Evolutionary conservation across 2,888 invertebrate species (phyloP), one percentile per base, ranked within the genome.

Genomic region (Dascillus cervinus): DNA sequence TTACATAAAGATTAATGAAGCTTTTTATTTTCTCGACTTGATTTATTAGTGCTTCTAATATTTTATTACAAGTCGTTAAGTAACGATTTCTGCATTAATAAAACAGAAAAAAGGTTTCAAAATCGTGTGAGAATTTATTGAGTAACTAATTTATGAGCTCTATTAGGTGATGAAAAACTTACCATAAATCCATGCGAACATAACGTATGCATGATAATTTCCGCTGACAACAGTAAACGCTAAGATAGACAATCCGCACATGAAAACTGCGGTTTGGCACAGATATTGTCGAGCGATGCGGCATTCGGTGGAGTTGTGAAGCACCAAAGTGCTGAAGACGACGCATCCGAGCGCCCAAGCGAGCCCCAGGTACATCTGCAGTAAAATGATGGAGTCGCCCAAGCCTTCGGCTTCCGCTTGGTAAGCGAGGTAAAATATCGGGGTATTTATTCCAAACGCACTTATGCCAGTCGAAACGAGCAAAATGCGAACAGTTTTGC

Each of bases 271-370:
- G 0, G 85, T 81, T 59, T 85, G 82, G 30, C 84, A 85, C 22
- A 90, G 72, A 62, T 89, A 88, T 60, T 89, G 88, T 29, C 87
- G 70, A 0, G 86, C 86, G 34, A 90, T 86, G 26, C 86, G 73
- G 58, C 89, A 90, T 57, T 89, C 87, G 9, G 82, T 80, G 22
- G 80, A 83, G 56, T 84, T 84, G 56, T 82, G 81, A 2, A 87
- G 76, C n/a, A 88, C 83, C 28, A 90, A 69, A 32, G 84, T 71
- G 15, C 89, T 89, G 56, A 88, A 87, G 1, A 81, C 78, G 3
- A 79, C 75, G 53, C 86, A 85, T 2, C 90, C 89, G 1, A 86
- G 71, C 0, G 83, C 79, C 82, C 87, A 89, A 0, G 86, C 87
- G 3, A 87, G 63, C 2, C 89, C 89, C 25, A 89, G 69, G 60